Base-by-base conservation (phyloP, 1,140 invertebrate genomes). In the Penaeus japonicus region DNA sequence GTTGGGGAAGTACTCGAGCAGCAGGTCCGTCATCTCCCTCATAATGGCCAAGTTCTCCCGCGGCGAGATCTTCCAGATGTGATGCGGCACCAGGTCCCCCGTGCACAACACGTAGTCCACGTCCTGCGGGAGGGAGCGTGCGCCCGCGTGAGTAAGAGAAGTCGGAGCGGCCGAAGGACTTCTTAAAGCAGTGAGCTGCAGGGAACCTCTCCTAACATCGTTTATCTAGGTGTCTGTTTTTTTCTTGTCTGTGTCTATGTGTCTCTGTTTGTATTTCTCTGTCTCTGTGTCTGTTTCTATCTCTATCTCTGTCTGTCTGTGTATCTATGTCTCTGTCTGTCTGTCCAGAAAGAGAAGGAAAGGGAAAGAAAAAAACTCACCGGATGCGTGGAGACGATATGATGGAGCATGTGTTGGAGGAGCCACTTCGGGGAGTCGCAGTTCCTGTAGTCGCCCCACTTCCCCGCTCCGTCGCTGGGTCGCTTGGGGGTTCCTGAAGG, bases 381-480 rank as follows among this genome's bases (percentile, higher is more conserved):
- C 57, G 89, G 81, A 78, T 92, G 91, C 35, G 84, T 89, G 32
- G 91, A 85, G n/a, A 90, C 54, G 57, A 94, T 93, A 59, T 93
- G 92, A 24, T 92, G 89, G 27, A 94, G 89, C 30, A 93, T 91
- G 59, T 96, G 94, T 39, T 95, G 93, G 35, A 96, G 93, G 0
- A 95, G 92, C 91, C 95, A 94, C 92, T 94, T 93, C 0, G 96
- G 96, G 1, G 94, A 93, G 91, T 97, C 96, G 91, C 96, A 97
- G 82, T 91, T 91, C 55, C 95, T 93, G 90, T 96, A 96, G 92
- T 96, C 95, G 18, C 96, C 96, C 96, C 96, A 97, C 91, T 93
- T 95, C 0, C 96, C 96, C 32, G 96, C 96, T 0, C 93, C 92
- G 30, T 93, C 88, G 32, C 80, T 75, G 10, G 85, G 92, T 92